Percentiles rank a stretch among this genome's conserved stretches.
These are phyloP conservation scores for Noctua janthina DNA, from an alignment of 2,888 invertebrate genomes.

Conservation along the genomic window DNA sequence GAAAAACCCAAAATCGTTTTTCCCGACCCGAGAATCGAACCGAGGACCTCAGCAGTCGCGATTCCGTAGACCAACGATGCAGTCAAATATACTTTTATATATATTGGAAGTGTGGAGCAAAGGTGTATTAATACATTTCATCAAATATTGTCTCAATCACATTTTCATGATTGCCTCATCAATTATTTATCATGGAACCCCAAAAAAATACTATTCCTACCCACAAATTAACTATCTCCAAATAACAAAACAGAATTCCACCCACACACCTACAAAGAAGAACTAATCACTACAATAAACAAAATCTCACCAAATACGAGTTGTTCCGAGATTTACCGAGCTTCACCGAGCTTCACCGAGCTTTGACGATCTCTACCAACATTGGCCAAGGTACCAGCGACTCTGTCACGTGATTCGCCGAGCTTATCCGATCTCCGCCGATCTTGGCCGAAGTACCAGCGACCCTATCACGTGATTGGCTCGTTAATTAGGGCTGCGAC, in stretches of 20 bases:
- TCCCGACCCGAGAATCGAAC: no score
- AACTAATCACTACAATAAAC: conserved; percentile 35
- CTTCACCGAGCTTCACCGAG: neutral
- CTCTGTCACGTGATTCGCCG: conserved; percentile 25
- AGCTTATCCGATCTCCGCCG: neutral
- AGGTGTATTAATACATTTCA: neutral
- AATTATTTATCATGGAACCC: neutral
- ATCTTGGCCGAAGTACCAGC: neutral
- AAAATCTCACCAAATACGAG: conserved; percentile 15
- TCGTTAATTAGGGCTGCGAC: conserved; percentile 61
- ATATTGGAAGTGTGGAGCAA: neutral
- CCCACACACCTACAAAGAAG: neutral
- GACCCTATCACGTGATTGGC: conserved; percentile 51
- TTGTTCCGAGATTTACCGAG: neutral
- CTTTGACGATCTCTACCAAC: conserved; percentile 16
- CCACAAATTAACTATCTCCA: neutral
- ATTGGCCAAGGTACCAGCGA: neutral
- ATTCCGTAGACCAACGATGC: no score
- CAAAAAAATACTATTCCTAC: neutral
- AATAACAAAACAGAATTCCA: neutral
- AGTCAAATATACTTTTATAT: no score
- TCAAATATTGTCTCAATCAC: neutral
- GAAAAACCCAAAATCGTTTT: no score
- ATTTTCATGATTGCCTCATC: neutral
- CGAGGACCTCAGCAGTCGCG: no score